Evolutionary conservation across 2,797 vertebrate species (phyloP).

Genomic region (Phylloscopus collybita): DNA sequence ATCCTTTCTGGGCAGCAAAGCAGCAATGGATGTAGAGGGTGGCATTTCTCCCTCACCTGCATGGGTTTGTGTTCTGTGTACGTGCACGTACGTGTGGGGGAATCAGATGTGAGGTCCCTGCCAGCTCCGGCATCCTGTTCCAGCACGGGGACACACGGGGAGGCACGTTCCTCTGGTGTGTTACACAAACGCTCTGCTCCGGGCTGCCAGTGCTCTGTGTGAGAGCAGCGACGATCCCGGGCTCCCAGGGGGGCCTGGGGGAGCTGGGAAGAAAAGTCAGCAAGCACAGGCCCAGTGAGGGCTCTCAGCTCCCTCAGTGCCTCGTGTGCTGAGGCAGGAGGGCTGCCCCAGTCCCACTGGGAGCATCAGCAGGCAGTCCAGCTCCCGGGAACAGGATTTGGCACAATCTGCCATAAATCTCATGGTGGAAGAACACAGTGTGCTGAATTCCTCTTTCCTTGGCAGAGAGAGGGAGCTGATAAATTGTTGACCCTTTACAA

Average conservation of each 20-base stretch:
- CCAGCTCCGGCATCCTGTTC: neutral
- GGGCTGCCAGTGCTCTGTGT: neutral
- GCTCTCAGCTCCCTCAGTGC: neutral
- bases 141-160: neutral
- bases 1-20: neutral
- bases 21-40: accelerated
- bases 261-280: neutral
- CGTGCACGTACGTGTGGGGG: accelerated
- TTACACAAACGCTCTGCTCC: neutral
- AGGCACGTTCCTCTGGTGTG: neutral
- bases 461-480: slow-evolving; percentile 42
- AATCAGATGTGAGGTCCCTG: neutral
- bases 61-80: neutral
- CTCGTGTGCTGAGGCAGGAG: neutral
- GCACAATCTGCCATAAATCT: neutral
- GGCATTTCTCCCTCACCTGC: neutral
- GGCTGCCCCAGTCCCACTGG: accelerated
- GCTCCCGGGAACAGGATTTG: neutral
- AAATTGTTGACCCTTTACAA: slow-evolving; percentile 38
- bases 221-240: accelerated
- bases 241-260: accelerated
- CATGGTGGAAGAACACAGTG: neutral
- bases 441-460: slow-evolving; percentile 14
- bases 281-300: neutral
- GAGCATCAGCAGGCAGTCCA: neutral